A percentile compares a stretch with the other conserved stretches of the same genome.
Conservation (phyloP, 1,140 invertebrate genomes). For the Drosophila seguyi region DNA sequence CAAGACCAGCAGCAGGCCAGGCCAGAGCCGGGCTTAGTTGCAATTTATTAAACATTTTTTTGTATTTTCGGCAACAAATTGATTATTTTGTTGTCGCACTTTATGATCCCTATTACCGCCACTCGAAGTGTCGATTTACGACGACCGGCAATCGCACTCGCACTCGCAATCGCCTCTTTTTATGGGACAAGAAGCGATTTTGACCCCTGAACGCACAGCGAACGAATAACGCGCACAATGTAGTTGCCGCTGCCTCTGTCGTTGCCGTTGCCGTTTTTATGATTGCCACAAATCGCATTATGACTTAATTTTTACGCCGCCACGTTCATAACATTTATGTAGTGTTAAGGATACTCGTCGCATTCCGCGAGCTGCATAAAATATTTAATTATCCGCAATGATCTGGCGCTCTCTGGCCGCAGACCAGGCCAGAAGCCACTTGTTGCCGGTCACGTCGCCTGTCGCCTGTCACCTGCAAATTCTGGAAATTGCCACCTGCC, state of each 20-base stretch:
- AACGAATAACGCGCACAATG: constrained; percentile 47
- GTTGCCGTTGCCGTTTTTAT: constrained; percentile 35
- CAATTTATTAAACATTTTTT: constrained; percentile 75
- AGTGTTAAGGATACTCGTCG: constrained; percentile 60
- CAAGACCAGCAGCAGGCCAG: not conserved
- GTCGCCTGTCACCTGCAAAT: constrained; percentile 27
- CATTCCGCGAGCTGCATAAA: constrained; percentile 39
- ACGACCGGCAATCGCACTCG: constrained; percentile 50
- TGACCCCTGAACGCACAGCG: constrained; percentile 19
- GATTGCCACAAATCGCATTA: constrained; percentile 70
- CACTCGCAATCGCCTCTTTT: constrained; percentile 33
- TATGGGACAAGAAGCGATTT: constrained; percentile 53
- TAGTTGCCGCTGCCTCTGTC: constrained; percentile 42
- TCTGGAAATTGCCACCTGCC: constrained; percentile 30
- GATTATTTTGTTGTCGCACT: constrained; percentile 75
- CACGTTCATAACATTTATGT: constrained; percentile 74
- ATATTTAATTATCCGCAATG: constrained; percentile 63
- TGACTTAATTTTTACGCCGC: constrained; percentile 75
- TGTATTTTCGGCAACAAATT: constrained; percentile 64
- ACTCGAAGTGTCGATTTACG: constrained; percentile 66
- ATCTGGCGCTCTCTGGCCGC: constrained; percentile 18
- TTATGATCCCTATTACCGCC: constrained; percentile 56
- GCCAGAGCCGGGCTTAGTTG: constrained; percentile 57
- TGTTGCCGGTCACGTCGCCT: constrained; percentile 33
- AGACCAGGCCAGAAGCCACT: constrained; percentile 11